phyloP scores from a whole-genome alignment of 2,888 invertebrate genomes.

The Apodemia hepburni region DNA sequence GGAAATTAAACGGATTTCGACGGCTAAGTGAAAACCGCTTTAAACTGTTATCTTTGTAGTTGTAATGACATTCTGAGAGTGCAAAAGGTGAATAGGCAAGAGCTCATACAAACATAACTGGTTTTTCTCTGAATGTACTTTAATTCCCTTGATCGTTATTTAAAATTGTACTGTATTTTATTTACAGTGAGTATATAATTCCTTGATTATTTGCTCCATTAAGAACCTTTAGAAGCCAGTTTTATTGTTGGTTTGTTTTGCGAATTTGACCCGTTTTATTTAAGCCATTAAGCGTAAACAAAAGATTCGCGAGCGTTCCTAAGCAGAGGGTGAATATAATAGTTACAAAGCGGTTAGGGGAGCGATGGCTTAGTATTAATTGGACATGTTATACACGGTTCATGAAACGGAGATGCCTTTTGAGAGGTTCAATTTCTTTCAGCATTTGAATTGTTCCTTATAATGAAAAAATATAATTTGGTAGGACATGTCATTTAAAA shows the following conservation, averaged over 20 bases:
- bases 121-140: background rate
- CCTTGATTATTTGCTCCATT: constrained; percentile 44
- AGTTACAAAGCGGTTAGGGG: constrained; percentile 60
- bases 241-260: constrained; percentile 54
- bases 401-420: constrained; percentile 60
- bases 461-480: background rate
- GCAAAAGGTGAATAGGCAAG: constrained; percentile 54
- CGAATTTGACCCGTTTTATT: constrained; percentile 76
- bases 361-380: constrained; percentile 67
- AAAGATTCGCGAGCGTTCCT: constrained; percentile 67
- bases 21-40: constrained; percentile 58
- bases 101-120: constrained; percentile 51
- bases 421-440: constrained; percentile 25
- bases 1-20: constrained; percentile 69
- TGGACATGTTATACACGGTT: constrained; percentile 71
- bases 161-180: constrained; percentile 53
- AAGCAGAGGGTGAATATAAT: constrained; percentile 65
- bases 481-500: too few species aligned
- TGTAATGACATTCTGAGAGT: constrained; percentile 44
- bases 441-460: constrained; percentile 24
- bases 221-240: constrained; percentile 63
- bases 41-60: constrained; percentile 68
- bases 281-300: constrained; percentile 77
- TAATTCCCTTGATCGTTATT: constrained; percentile 29
- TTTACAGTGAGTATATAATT: constrained; percentile 50